Conservation (phyloP, 2,888 invertebrate genomes). For the Drosophila nr. perissopoda region DNA sequence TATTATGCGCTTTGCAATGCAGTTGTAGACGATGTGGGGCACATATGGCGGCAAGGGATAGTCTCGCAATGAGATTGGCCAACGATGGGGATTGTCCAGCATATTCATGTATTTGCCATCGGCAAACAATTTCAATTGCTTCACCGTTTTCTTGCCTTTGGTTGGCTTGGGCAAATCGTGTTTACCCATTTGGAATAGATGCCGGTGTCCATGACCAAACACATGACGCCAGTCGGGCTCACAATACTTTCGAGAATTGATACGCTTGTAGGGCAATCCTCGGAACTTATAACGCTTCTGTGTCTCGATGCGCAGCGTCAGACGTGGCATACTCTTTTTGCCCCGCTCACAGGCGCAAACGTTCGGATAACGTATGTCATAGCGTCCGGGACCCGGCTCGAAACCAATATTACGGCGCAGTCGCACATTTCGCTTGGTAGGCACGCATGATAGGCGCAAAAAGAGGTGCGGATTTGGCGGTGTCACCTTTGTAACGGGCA, state of each 20-base stretch:
- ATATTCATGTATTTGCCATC: constrained; percentile 78
- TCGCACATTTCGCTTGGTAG: constrained; percentile 40
- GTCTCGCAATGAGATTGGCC: constrained; percentile 44
- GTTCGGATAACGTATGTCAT: constrained; percentile 63
- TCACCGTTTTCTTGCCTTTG: constrained; percentile 59
- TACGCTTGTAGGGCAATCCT: constrained; percentile 56
- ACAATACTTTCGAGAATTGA: constrained; percentile 46
- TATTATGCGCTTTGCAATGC: constrained; percentile 64
- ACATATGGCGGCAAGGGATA: constrained; percentile 44
- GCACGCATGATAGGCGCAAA: constrained; percentile 64
- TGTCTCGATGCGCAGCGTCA: constrained; percentile 70
- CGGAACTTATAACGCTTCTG: constrained; percentile 80
- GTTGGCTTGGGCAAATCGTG: constrained; percentile 38
- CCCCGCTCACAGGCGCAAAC: constrained; percentile 64
- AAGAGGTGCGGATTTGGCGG: constrained; percentile 62
- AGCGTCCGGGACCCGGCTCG: constrained; percentile 79
- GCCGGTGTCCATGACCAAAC: constrained; percentile 66
- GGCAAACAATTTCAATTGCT: constrained; percentile 61
- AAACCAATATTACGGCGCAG: constrained; percentile 60
- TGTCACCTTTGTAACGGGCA: neutral
- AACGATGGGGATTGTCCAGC: constrained; percentile 67
- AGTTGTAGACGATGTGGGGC: constrained; percentile 69
- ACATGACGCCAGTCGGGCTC: constrained; percentile 78
- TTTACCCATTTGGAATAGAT: constrained; percentile 63
- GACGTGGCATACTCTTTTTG: constrained; percentile 52